phyloP scores from a whole-genome alignment of 2,797 vertebrate genomes.

The Kryptopterus vitreolus region DNA sequence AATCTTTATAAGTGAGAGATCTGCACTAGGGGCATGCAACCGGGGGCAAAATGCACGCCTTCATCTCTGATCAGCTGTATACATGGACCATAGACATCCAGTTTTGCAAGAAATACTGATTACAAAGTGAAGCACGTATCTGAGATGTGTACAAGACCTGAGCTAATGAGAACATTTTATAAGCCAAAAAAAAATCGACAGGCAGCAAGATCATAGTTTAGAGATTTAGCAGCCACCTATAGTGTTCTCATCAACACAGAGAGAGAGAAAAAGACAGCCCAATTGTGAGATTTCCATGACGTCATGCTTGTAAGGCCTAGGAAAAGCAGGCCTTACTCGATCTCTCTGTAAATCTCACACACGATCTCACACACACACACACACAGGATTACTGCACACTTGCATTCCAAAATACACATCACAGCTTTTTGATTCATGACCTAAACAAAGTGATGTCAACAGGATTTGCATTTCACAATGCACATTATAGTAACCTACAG shows the following conservation, averaged over 20 bases:
- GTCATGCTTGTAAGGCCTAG: constrained; percentile 65
- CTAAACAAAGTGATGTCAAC: background rate
- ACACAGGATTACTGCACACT: background rate
- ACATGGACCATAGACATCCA: background rate
- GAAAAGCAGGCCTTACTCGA: constrained; percentile 52
- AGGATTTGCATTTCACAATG: background rate
- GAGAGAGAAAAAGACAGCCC: background rate
- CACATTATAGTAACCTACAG: background rate
- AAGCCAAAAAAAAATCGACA: constrained; percentile 14
- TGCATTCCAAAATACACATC: background rate
- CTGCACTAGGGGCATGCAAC: background rate
- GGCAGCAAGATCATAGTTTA: constrained; percentile 51
- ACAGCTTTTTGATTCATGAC: background rate
- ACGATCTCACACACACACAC: constrained; percentile 34
- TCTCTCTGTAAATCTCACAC: constrained; percentile 54
- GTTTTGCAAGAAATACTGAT: background rate
- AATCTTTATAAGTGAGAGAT: background rate
- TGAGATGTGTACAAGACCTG: background rate
- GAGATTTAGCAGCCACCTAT: constrained; percentile 45
- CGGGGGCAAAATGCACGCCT: background rate
- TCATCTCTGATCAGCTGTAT: background rate
- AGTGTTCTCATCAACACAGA: constrained; percentile 55
- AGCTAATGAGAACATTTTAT: background rate
- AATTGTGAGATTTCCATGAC: constrained; percentile 74
- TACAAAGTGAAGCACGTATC: background rate